These are phyloP conservation scores for Margarornis squamiger DNA, from an alignment of 2,797 vertebrate species.

Conservation along the genomic window DNA sequence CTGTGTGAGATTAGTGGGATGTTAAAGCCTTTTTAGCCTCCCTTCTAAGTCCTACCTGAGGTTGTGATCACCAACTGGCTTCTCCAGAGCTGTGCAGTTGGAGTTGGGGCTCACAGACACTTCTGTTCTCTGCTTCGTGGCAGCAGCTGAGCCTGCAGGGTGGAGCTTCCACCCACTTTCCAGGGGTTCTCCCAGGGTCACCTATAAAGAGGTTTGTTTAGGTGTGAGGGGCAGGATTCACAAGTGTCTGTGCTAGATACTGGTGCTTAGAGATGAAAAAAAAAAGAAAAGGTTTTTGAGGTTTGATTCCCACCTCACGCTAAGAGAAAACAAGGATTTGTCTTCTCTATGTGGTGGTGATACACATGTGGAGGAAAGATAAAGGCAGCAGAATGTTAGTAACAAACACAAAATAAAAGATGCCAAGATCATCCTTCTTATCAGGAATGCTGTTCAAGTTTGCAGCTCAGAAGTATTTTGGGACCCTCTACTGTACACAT, in stretches of 20 bases:
- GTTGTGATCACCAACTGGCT: not conserved
- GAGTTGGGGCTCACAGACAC: not conserved
- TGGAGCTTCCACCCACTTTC: not conserved
- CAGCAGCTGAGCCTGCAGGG: not conserved
- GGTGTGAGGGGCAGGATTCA: not conserved
- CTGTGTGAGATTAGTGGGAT: not conserved
- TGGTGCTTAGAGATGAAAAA: not conserved
- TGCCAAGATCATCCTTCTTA: not conserved
- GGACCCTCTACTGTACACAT: not conserved
- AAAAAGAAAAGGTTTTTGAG: not conserved
- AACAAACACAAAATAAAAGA: not conserved
- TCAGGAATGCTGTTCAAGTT: not conserved
- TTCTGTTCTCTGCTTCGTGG: not conserved
- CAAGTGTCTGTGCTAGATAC: not conserved
- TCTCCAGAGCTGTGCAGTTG: not conserved
- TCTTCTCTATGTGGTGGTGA: not conserved
- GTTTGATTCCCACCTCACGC: not conserved
- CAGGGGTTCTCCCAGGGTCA: not conserved
- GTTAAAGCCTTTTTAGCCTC: not conserved
- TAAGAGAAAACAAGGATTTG: not conserved
- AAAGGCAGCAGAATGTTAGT: not conserved
- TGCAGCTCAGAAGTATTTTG: not conserved
- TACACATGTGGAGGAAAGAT: not conserved
- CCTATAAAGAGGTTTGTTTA: not conserved
- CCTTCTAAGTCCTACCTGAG: not conserved